Evolutionary conservation across 2,888 invertebrate genomes (phyloP), one percentile per base, ranked within the genome.

Genomic region (Polydrusus pterygomalis): DNA sequence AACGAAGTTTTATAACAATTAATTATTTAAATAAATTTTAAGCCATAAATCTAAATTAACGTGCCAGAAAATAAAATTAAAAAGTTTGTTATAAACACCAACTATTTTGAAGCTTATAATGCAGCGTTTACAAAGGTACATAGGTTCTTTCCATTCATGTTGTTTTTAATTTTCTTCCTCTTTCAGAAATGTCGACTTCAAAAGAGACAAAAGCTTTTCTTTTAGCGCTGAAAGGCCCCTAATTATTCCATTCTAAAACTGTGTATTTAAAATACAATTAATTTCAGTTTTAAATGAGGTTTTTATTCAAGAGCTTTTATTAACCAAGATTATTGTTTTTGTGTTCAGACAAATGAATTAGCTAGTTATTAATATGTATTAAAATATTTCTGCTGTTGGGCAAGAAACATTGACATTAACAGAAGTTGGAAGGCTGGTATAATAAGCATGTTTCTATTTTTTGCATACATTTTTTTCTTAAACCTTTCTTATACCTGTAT

Each of bases 81-180:
- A 17, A 51, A 51, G 20, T 20, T 51, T 51, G 51, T 51, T 34
- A 15, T 30, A 34, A 34, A 25, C 17, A 11, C 20, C 1, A 54
- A 56, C 30, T 34, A 56, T 34, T 56, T 60, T 1, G 38, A 60
- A 60, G 38, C 38, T 18, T 34, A 38, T 38, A 17, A 60, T 11
- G 38, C 58, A 38, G 17, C 17, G 38, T 60, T 60, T 17, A 38
- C 56, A 34, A 34, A 56, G 56, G 30, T 56, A 15, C 58, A 60
- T 60, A 38, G 38, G 15, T 34, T 60, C 38, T n/a, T 38, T 47
- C 15, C 38, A 38, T 17, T 60, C 38, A 38, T 17, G 38, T 38
- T 60, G 34, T 60, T 60, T 60, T 38, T 38, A 40, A 60, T 60
- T 60, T 60, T 60, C 38, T 60, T 60, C 13, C 18, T 38, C 38